These are phyloP conservation scores for Sinocyclocheilus anshuiensis DNA, from an alignment of 2,113 vertebrate species.

Conservation along the genomic window DNA sequence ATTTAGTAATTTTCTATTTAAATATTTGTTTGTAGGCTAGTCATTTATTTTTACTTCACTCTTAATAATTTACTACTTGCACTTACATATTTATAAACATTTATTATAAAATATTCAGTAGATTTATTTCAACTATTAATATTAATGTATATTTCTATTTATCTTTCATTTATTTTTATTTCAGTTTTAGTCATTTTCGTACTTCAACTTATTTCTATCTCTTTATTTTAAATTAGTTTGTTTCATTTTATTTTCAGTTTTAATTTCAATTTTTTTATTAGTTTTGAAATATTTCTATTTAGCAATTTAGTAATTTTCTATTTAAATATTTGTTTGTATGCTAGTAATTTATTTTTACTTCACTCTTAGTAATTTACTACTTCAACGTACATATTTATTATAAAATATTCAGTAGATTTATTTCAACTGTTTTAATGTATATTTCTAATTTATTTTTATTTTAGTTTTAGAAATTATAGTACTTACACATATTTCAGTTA, in stretches of 20 bases:
- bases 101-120: neutral
- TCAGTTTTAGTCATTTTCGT: neutral
- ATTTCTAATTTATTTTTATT: neutral
- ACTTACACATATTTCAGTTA: too few species aligned
- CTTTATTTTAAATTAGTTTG: neutral
- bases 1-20: too few species aligned
- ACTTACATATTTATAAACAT: neutral
- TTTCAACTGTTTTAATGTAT: neutral
- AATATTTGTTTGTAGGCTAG: neutral
- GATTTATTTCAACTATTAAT: neutral
- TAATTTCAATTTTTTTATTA: neutral
- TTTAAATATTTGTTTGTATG: neutral
- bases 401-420: neutral
- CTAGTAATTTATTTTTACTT: too few species aligned
- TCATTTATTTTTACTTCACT: too few species aligned
- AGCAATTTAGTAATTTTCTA: too few species aligned
- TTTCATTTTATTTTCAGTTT: neutral
- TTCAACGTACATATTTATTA: neutral
- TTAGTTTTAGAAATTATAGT: too few species aligned
- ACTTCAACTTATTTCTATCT: neutral
- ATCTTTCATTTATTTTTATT: neutral
- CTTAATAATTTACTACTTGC: neutral
- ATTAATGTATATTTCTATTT: neutral
- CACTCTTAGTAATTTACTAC: neutral
- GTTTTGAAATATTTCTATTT: neutral